These are phyloP conservation scores for Brevimyrus niger DNA, from an alignment of 2,113 vertebrate species.

Conservation along the genomic window DNA sequence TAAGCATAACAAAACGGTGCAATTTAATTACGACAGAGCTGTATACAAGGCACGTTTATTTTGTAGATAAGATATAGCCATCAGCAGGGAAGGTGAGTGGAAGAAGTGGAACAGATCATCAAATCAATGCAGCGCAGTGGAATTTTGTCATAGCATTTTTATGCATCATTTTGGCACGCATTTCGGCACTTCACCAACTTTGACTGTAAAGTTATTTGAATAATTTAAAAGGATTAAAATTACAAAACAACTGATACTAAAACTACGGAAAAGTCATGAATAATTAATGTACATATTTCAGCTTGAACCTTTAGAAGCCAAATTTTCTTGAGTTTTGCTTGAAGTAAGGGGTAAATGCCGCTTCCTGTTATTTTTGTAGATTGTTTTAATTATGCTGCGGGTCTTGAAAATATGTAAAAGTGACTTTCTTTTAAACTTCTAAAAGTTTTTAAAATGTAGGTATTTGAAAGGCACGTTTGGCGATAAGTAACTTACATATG, in stretches of 20 bases:
- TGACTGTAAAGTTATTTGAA: background rate
- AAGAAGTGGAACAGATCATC: background rate
- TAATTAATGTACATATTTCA: background rate
- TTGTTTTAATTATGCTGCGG: background rate
- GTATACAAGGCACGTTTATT: background rate
- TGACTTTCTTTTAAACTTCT: background rate
- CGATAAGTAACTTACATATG: background rate
- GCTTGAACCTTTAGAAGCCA: background rate
- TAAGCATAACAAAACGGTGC: constrained; percentile 34
- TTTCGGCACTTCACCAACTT: background rate
- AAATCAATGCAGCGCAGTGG: background rate
- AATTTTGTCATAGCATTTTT: background rate
- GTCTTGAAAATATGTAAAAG: background rate
- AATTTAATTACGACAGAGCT: background rate
- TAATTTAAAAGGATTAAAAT: background rate
- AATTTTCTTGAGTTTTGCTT: background rate
- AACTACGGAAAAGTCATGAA: background rate
- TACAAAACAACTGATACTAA: background rate
- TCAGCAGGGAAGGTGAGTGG: constrained; percentile 2
- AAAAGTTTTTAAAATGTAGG: background rate
- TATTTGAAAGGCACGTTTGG: constrained; percentile 11
- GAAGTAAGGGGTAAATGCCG: background rate
- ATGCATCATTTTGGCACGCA: background rate
- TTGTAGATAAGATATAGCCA: background rate
- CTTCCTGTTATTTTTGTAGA: background rate